Base-by-base conservation (phyloP, 2,113 vertebrate genomes). In the Tympanuchus pallidicinctus region DNA sequence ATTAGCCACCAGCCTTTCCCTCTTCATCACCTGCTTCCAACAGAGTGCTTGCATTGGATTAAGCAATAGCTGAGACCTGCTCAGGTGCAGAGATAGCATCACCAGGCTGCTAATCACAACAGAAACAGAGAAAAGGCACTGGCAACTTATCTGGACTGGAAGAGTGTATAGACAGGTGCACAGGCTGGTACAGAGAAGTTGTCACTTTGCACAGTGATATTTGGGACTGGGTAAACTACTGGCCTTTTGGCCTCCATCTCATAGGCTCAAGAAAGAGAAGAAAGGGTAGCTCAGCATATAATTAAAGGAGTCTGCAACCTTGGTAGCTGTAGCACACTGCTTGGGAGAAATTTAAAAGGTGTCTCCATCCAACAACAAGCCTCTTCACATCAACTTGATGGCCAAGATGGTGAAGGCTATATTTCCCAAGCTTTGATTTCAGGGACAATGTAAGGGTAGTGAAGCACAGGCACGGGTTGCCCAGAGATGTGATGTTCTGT, bases 121-220 rank as follows among this genome's bases (percentile, higher is more conserved):
- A 28, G 72, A 42, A 69, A 21, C 21, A 64, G 36, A 60, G 10
- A 19, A 28, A 22, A 77, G 8, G 22, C 5, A 6, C 32, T 16
- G 27, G 6, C 3, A 8, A 20, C 3, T 5, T 71, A 22, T 21
- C 36, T 77, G 50, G 56, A 13, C 30, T 59, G 2, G 38, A 28
- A 86, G 20, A 32, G 4, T 3, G 0, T 48, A 40, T 3, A 54
- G n/a, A 15, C 11, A 22, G 13, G 11, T 34, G 19, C 2, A 1
- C 22, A 60, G 47, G 13, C 5, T 70, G 74, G 32, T 0, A 0
- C 4, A 7, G 11, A 69, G 65, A 78, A 90, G 2, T 16, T 50
- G 30, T 78, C 81, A 13, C 17, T 83, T 28, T 52, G 4, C 0
- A 67, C 4, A 11, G 25, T 9, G 25, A 80, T 32, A 15, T 3